These are phyloP conservation scores for Hipposideros larvatus DNA, from an alignment of 2,797 vertebrate species.

Conservation along the genomic window DNA sequence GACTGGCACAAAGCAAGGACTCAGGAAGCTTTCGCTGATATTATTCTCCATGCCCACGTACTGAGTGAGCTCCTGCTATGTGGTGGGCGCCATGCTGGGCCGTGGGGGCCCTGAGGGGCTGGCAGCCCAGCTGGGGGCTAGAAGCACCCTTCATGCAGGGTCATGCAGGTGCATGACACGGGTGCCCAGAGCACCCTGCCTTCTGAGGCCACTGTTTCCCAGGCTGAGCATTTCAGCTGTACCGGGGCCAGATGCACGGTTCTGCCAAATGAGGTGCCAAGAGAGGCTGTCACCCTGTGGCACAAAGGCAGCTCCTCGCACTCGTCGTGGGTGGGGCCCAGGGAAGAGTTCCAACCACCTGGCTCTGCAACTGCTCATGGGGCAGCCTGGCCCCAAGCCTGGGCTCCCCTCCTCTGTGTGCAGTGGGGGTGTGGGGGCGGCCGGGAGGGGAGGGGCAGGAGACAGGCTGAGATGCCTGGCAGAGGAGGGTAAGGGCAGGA, in stretches of 20 bases:
- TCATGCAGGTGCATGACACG: neutral
- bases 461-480: neutral
- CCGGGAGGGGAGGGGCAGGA: neutral
- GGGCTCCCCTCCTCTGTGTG: neutral
- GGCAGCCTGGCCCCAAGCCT: constrained; percentile 8
- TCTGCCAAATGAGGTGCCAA: constrained; percentile 51
- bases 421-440: neutral
- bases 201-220: neutral
- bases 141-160: neutral
- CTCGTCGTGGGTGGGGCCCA: neutral
- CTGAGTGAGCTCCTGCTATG: neutral
- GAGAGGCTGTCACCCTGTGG: constrained; percentile 10
- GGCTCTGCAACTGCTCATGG: constrained; percentile 57
- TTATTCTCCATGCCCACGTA: fast-evolving
- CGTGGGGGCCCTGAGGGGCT: neutral
- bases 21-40: neutral
- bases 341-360: constrained; percentile 50
- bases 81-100: neutral
- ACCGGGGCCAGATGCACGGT: neutral
- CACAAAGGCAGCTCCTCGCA: neutral
- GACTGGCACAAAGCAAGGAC: neutral
- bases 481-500: neutral
- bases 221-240: constrained; percentile 2
- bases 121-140: neutral
- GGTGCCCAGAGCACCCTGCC: neutral